Conservation (phyloP, 2,888 invertebrate species). For the Limnephilus auricula region DNA sequence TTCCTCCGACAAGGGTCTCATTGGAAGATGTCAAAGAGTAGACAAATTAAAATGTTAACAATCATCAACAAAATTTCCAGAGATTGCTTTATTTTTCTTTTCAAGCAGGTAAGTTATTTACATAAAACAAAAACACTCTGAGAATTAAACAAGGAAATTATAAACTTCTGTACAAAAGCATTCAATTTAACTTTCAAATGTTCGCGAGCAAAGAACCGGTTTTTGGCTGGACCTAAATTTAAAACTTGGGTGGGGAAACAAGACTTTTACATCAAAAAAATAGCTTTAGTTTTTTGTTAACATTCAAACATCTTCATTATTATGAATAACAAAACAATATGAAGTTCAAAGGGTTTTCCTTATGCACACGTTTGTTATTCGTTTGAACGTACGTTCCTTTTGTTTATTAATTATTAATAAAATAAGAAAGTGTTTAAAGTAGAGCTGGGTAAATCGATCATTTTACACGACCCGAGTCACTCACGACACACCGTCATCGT, state of each 20-base stretch:
- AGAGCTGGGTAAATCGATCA: too few species aligned
- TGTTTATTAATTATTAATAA: too few species aligned
- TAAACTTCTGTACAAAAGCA: slow-evolving; percentile 30
- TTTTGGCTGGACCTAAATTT: neutral
- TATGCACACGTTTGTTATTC: too few species aligned
- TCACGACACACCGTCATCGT: too few species aligned
- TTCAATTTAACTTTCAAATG: slow-evolving; percentile 40
- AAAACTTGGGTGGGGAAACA: neutral
- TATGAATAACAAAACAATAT: too few species aligned
- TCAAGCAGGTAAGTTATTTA: slow-evolving; percentile 13
- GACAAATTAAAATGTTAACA: slow-evolving; percentile 19
- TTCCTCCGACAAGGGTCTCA: neutral
- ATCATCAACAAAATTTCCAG: neutral
- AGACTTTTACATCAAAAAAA: neutral
- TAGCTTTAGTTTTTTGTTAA: neutral
- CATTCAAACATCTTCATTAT: neutral
- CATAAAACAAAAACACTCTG: slow-evolving; percentile 33
- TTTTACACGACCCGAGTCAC: too few species aligned
- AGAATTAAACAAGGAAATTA: slow-evolving; percentile 33
- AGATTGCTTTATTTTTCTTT: neutral
- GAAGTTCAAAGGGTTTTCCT: too few species aligned
- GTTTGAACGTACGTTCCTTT: too few species aligned
- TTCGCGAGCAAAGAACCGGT: neutral
- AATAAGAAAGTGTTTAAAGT: too few species aligned
- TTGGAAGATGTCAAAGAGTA: neutral